Evolutionary conservation across 2,888 invertebrate genomes (phyloP).

Genomic region (Harpalus rufipes): DNA sequence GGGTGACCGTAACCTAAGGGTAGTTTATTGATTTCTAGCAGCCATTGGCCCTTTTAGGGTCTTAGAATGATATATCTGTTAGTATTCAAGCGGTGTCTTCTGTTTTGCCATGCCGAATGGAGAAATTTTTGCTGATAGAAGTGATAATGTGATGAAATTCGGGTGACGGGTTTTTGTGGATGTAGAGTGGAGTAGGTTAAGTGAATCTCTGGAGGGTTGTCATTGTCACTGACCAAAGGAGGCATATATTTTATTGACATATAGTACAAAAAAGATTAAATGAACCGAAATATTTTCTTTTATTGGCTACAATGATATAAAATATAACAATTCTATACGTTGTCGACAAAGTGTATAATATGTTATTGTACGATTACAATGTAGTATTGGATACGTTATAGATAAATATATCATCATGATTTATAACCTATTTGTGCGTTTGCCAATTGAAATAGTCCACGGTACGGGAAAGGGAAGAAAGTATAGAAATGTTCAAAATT

Average conservation of each 20-base stretch:
- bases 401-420: too few relatives aligned
- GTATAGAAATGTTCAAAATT: too few relatives aligned
- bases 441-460: too few relatives aligned
- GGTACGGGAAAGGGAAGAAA: too few relatives aligned
- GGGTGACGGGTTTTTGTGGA: background rate
- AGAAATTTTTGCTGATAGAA: background rate
- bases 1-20: background rate
- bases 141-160: conserved; percentile 1
- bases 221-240: background rate
- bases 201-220: background rate
- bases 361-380: too few relatives aligned
- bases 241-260: background rate
- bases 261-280: background rate
- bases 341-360: too few relatives aligned
- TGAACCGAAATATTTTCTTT: too few relatives aligned
- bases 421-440: too few relatives aligned
- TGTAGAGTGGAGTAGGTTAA: background rate
- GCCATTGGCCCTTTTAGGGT: background rate
- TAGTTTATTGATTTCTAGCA: conserved; percentile 3
- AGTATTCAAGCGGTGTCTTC: background rate
- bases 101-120: background rate
- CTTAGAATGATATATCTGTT: background rate
- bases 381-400: too few relatives aligned
- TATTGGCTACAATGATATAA: too few relatives aligned
- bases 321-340: too few relatives aligned